These are phyloP conservation scores for Phymorhynchus buccinoides DNA, from an alignment of 1,140 invertebrate species.

Conservation along the genomic window DNA sequence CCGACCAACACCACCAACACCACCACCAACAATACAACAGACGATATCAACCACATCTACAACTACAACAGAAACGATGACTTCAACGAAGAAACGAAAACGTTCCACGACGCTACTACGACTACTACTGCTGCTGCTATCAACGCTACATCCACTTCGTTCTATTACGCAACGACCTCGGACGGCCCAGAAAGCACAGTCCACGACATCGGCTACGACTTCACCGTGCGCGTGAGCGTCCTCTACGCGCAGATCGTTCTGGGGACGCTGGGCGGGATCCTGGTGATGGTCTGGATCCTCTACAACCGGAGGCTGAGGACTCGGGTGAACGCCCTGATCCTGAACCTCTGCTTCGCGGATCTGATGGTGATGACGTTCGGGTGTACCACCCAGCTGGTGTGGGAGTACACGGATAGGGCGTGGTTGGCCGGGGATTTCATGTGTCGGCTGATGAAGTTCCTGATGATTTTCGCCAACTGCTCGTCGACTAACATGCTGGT, in stretches of 20 bases:
- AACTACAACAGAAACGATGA: not conserved
- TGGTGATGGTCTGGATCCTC: conserved; percentile 65
- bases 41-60: not conserved
- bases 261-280: conserved; percentile 58
- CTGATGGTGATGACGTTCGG: conserved; percentile 68
- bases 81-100: not conserved
- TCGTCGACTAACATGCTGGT: conserved; percentile 73
- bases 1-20: not conserved
- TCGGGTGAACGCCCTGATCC: conserved; percentile 69
- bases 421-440: conserved; percentile 70
- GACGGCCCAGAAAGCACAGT: conserved; percentile 31
- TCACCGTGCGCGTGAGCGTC: conserved; percentile 49
- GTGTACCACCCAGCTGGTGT: conserved; percentile 69
- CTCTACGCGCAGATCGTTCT: conserved; percentile 59
- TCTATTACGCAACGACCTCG: conserved; percentile 27
- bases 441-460: conserved; percentile 71
- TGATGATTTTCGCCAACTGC: conserved; percentile 71
- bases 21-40: not conserved
- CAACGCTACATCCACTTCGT: too few relatives aligned
- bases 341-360: conserved; percentile 71
- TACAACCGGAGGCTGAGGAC: conserved; percentile 58
- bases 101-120: too few relatives aligned
- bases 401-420: conserved; percentile 70
- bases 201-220: conserved; percentile 57
- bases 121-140: too few relatives aligned